Base-by-base conservation (phyloP, 2,888 invertebrate species). In the Gibbula magus region DNA sequence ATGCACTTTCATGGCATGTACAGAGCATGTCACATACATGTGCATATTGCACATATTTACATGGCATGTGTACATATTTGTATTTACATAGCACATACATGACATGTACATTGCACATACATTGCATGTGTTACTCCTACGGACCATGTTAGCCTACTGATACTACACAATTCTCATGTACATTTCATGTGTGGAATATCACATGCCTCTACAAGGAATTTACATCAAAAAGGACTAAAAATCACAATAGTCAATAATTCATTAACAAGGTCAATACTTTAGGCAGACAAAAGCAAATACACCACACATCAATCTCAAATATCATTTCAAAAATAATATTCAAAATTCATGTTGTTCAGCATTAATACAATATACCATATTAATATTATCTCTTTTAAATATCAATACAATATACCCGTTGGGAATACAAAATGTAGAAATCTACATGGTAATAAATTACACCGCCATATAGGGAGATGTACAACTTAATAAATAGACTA, bases 231-330 rank as follows among this genome's bases (percentile, higher is more conserved):
- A 70, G 20, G 70, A 70, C 32, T 32, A 2, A 45, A 16, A 70
- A 70, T 70, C 70, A 70, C 70, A 70, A 39, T 32, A 70, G 35
- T 70, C 35, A 70, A 70, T 70, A 70, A 70, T 70, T 70, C 70
- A 70, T 39, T 70, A 39, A 70, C 29, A 16, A 29, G 61, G 25
- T 61, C 29, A 61, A 61, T 61, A 61, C 61, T 29, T 29, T 61
- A 61, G 61, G 61, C 61, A 61, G 61, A 61, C 61, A 25, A 29
- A 61, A 61, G 61, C 61, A 29, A 61, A 61, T 29, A 29, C 29
- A 61, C 25, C 29, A n/a, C 25, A 61, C 29, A 61, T 61, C 13
- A 61, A 29, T 61, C 61, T 61, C 61, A 61, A 45, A 61, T 61
- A 61, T 61, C 61, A 61, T 16, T 61, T 25, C 29, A 29, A 61